Evolutionary conservation across 2,888 invertebrate genomes (phyloP).

Genomic region (Hipparchia semele): DNA sequence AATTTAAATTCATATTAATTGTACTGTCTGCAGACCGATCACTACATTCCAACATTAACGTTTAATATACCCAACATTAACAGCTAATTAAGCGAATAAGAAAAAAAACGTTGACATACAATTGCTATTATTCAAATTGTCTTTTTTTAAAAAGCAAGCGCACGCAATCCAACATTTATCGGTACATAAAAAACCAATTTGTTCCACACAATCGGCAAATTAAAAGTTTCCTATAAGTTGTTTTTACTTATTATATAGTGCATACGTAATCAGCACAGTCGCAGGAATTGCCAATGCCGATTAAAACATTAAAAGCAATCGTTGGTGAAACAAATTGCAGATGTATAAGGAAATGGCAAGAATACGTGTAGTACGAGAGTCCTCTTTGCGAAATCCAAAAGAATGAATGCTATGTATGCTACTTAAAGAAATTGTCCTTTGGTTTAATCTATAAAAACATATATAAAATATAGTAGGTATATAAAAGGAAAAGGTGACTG

Average conservation of each 20-base stretch:
- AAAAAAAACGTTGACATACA: slow-evolving; percentile 41
- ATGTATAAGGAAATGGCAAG: slow-evolving; percentile 74
- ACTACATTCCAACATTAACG: slow-evolving; percentile 16
- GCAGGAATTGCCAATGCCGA: slow-evolving; percentile 65
- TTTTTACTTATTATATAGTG: slow-evolving; percentile 53
- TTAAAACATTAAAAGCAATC: slow-evolving; percentile 73
- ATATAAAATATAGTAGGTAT: no score
- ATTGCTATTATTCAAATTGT: slow-evolving; percentile 41
- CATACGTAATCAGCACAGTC: slow-evolving; percentile 56
- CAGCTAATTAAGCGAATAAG: slow-evolving; percentile 13
- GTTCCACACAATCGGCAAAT: slow-evolving; percentile 59
- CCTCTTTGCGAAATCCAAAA: background rate
- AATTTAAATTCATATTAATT: slow-evolving; percentile 6
- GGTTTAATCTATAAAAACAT: no score
- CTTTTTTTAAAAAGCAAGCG: slow-evolving; percentile 35
- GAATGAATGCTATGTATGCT: no score
- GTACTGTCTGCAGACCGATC: slow-evolving; percentile 25
- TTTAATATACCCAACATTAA: slow-evolving; percentile 3
- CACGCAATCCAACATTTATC: slow-evolving; percentile 62
- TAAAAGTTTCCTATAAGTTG: slow-evolving; percentile 54
- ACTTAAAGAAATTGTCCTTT: no score
- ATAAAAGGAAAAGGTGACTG: no score
- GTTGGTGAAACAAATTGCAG: slow-evolving; percentile 76
- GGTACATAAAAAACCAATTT: slow-evolving; percentile 57
- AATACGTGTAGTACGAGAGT: slow-evolving; percentile 58